Base-by-base conservation (phyloP, 2,113 vertebrate species). In the Notarius quadriscutis region DNA sequence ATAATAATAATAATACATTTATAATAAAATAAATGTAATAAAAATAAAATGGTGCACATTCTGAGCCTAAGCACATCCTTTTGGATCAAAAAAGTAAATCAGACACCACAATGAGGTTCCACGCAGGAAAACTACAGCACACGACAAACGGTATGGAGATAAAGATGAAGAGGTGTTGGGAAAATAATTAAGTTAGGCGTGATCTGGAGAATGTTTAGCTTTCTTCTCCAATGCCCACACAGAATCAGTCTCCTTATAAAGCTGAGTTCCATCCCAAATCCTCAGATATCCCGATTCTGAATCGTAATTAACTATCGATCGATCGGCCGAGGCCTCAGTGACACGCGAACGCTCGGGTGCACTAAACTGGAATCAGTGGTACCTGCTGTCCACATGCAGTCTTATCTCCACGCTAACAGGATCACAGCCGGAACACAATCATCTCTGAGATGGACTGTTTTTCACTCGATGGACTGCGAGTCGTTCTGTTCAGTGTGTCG, bases 401-500 rank as follows among this genome's bases (percentile, higher is more conserved):
- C 14, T 71, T 17, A 71, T 71, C 67, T 71, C 63, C 10, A 11
- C 4, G 25, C 63, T 30, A 27, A 69, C 65, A 69, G n/a, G 62
- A 63, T 63, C 62, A 0, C 62, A 10, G 18, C 58, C 7, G 58
- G 58, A 62, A 25, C 62, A 63, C 62, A 63, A 63, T 63, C 25
- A 25, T 25, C 62, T 4, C 62, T 25, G 62, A 63, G 58, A 62
- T 2, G 58, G 58, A 62, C 1, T 20, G 8, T 63, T 63, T 63
- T 25, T 41, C 62, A 25, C 62, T 25, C 22, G 7, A 25, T 3
- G 7, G 62, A 63, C 11, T 10, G 62, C 10, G 62, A 25, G 62
- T 9, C 7, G 62, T 10, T 25, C 62, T 91, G 93, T 93, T 92
- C 92, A 79, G 30, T 72, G 88, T 91, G 93, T 93, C 93, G 91